Conservation (phyloP, 2,113 vertebrate species). For the Amazona guildingii region DNA sequence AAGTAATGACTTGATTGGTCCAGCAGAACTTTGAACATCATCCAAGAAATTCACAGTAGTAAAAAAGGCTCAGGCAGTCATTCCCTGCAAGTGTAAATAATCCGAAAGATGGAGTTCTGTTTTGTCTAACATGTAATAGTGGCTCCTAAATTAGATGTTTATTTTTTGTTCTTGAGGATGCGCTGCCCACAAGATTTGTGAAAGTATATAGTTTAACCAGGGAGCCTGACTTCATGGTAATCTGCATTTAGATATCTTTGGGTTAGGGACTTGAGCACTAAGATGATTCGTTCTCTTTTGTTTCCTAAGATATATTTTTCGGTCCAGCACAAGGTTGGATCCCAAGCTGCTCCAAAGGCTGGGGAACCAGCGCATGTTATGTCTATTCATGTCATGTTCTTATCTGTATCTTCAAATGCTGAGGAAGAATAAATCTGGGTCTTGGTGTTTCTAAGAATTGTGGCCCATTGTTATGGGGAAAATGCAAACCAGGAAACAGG, state of each 20-base stretch:
- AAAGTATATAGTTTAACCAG: not conserved
- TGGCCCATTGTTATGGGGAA: not conserved
- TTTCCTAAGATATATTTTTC: not conserved
- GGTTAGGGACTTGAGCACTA: not conserved
- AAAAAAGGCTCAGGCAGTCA: slow-evolving; percentile 16
- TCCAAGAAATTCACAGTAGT: slow-evolving; percentile 31
- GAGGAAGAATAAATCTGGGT: not conserved
- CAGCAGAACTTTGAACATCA: slow-evolving; percentile 14
- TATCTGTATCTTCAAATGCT: not conserved
- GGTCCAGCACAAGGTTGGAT: not conserved
- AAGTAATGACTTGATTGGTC: slow-evolving; percentile 30
- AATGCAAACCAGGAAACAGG: not conserved
- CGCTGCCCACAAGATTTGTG: not conserved
- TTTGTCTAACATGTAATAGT: not conserved
- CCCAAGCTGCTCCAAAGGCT: not conserved
- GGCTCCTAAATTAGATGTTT: not conserved
- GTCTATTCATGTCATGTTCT: not conserved
- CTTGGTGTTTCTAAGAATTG: not conserved
- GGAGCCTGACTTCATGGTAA: not conserved
- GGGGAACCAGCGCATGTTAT: not conserved
- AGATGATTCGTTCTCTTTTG: not conserved
- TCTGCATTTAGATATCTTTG: not conserved
- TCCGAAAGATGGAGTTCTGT: slow-evolving; percentile 4
- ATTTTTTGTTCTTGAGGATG: not conserved
- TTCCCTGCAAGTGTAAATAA: not conserved